Base-by-base conservation (phyloP, 2,113 vertebrate species). In the Semnornis frantzii region DNA sequence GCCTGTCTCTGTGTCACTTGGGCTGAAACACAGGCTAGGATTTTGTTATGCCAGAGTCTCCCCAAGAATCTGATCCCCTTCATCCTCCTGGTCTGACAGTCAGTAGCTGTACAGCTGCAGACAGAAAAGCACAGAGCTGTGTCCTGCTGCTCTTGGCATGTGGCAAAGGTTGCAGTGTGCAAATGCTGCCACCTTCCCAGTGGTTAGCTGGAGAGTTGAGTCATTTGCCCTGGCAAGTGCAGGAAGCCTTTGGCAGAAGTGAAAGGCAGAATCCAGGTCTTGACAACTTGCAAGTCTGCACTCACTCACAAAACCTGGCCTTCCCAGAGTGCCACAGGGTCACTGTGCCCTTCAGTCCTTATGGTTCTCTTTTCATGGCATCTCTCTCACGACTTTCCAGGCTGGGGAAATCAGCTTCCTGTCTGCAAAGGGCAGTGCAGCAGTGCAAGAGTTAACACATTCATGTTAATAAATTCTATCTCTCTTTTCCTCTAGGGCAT, bases 401-500 rank as follows among this genome's bases (percentile, higher is more conserved):
- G 21, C 24, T 25, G 55, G 20, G 50, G 55, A 69, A 78, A 39
- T 63, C 46, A 33, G 46, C 59, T 34, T 85, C 13, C 39, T 31
- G 3, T 27, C 82, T 50, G 80, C 66, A 78, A 90, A 75, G 27
- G 79, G 55, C 64, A 52, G 21, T 31, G 14, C n/a, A 46, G 87
- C 58, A 66, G 62, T 18, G 64, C 37, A 75, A 62, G 85, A 52
- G 95, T 93, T 95, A 96, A 96, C 16, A 93, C 82, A 93, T 64
- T 83, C 68, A 59, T 33, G 76, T 85, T 92, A 91, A 95, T 94
- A 92, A 83, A 95, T 96, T 76, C 90, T 64, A 52, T 12, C 82
- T 93, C 60, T 76, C 85, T 95, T 95, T 88, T 90, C 88, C 96
- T 93, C 92, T 60, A 87, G 94, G 94, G 84, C 87, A 62, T 87